Percentiles rank a stretch among this genome's conserved stretches.
phyloP scores from a whole-genome alignment of 2,888 invertebrate genomes.

The Tortrix viridana region DNA sequence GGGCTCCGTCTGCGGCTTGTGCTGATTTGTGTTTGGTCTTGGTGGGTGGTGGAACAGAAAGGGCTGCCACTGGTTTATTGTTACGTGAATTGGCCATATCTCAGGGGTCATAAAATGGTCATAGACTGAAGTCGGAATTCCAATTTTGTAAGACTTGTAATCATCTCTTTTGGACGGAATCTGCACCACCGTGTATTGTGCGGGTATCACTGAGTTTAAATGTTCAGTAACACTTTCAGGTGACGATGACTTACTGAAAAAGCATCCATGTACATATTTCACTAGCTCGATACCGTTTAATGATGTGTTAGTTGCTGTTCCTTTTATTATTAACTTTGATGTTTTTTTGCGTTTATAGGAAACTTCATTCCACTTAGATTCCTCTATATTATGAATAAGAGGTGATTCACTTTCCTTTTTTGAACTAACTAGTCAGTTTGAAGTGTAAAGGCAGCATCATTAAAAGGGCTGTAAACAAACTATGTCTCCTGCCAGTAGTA shows the following conservation, averaged over 20 bases:
- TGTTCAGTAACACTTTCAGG: not conserved
- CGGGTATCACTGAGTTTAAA: not conserved
- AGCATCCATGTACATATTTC: conserved; percentile 6
- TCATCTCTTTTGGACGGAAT: not conserved
- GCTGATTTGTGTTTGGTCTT: not conserved
- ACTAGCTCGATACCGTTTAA: not conserved
- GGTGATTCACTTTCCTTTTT: not conserved
- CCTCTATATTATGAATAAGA: not conserved
- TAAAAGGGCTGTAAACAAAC: too few species aligned
- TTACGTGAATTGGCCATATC: conserved; percentile 3
- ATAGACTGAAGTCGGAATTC: not conserved
- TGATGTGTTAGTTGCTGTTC: not conserved
- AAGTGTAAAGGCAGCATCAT: too few species aligned
- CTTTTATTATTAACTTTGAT: not conserved
- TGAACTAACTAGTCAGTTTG: too few species aligned
- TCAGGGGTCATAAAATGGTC: not conserved
- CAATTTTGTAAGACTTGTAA: conserved; percentile 6
- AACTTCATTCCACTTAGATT: not conserved
- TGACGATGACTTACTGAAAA: conserved; percentile 3
- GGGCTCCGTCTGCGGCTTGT: not conserved
- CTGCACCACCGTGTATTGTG: not conserved
- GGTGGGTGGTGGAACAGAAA: not conserved
- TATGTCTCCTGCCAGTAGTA: too few species aligned
- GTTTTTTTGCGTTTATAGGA: not conserved
- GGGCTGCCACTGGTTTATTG: conserved; percentile 12